phyloP scores from a whole-genome alignment of 2,797 vertebrate species.

The Sebastes kiyomatsui region DNA sequence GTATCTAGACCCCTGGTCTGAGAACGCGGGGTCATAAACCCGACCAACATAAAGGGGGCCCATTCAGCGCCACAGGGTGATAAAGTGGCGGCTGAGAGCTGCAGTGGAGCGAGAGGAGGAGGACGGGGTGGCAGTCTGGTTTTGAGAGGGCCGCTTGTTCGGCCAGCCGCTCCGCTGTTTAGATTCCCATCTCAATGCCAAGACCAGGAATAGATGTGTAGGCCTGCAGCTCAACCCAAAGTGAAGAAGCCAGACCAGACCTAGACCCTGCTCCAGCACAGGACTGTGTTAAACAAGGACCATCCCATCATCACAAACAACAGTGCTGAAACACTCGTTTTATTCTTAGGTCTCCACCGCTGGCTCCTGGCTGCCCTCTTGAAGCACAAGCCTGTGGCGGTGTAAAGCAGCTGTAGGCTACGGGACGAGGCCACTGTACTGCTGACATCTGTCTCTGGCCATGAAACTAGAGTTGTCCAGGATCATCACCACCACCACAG shows the following conservation, averaged over 20 bases:
- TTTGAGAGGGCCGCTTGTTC: conserved; percentile 81
- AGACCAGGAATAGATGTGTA: conserved; percentile 70
- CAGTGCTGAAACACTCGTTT: conserved; percentile 68
- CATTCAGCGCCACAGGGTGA: conserved; percentile 75
- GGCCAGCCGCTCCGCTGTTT: conserved; percentile 70
- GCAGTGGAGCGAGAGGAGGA: conserved; percentile 45
- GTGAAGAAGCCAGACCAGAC: conserved; percentile 34
- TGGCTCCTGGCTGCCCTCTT: conserved; percentile 69
- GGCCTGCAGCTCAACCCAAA: conserved; percentile 21
- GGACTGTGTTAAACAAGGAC: conserved; percentile 38
- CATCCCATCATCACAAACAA: conserved; percentile 43
- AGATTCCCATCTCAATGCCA: conserved; percentile 79
- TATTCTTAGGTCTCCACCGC: conserved; percentile 77
- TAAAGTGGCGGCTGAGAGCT: conserved; percentile 66
- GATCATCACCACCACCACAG: conserved; percentile 67
- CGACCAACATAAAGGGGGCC: conserved; percentile 75
- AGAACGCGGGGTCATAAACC: conserved; percentile 76
- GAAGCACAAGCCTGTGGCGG: conserved; percentile 68
- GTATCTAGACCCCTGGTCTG: conserved; percentile 77
- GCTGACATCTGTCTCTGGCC: conserved; percentile 74
- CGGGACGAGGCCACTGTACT: conserved; percentile 45
- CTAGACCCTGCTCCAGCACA: conserved; percentile 5
- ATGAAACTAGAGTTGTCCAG: conserved; percentile 66
- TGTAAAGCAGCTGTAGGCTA: conserved; percentile 61
- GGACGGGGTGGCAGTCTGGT: conserved; percentile 62